Base-by-base conservation (phyloP, 2,113 vertebrate genomes). In the Channa argus region DNA sequence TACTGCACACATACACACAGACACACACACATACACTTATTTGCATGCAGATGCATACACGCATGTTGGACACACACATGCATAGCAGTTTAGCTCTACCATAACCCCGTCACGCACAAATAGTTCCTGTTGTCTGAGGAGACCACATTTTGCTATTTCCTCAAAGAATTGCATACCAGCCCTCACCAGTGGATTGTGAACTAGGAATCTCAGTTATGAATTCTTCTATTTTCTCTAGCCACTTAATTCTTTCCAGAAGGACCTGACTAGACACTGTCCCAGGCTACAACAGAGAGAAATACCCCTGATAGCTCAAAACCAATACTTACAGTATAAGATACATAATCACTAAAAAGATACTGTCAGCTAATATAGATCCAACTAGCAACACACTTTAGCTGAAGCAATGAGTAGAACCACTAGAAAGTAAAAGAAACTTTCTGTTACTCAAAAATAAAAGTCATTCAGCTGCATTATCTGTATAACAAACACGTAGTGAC, bases 1-100 rank as follows among this genome's bases (percentile, higher is more conserved):
- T 70, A 52, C 54, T 76, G 50, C 81, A 59, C 73, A 67, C 70
- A 81, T 49, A 56, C 69, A 67, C 33, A 54, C 54, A 78, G 60
- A 54, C 62, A 72, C 64, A 74, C 43, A 71, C 36, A 11, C 47
- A 51, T 15, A 51, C 65, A 53, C 81, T 65, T 58, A 63, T 41
- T 80, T 59, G 41, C 51, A 83, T 56, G 47, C 39, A 41, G 2
- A 41, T 24, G 24, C 24, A 24, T 24, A 24, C 24, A 24, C 24
- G 24, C 1, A 24, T 24, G 24, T 24, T 24, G 24, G 24, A 24
- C 60, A 66, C 55, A 69, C 68, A 89, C 60, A 55, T 39, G 74
- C 51, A 66, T 34, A 73, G 53, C 14, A 64, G 58, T 67, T 72
- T 41, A 67, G 44, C 62, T 43, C 59, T 50, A 54, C 33, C 44